Conservation (phyloP, 2,888 invertebrate species). For the Boloria selene region DNA sequence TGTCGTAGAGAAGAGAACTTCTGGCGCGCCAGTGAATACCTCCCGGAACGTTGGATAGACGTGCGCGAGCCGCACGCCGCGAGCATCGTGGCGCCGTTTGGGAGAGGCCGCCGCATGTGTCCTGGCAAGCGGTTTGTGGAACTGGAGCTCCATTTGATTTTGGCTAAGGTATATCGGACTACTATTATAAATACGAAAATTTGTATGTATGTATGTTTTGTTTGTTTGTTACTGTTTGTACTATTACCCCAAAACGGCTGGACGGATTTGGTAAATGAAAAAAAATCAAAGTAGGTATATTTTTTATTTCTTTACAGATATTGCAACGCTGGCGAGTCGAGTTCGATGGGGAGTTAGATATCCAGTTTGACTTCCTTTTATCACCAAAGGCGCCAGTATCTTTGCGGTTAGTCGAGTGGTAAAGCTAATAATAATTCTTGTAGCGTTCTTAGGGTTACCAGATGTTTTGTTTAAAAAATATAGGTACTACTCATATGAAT, state of each 20-base stretch:
- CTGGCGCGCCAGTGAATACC: slow-evolving; percentile 85
- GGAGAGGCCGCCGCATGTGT: slow-evolving; percentile 90
- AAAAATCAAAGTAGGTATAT: slow-evolving; percentile 27
- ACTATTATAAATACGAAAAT: no score
- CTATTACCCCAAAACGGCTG: no score
- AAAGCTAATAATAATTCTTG: slow-evolving; percentile 35
- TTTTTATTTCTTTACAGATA: slow-evolving; percentile 72
- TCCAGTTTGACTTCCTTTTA: slow-evolving; percentile 91
- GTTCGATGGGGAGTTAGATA: slow-evolving; percentile 85
- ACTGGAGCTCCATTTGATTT: slow-evolving; percentile 87
- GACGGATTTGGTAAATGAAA: not conserved
- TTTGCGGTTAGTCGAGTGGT: slow-evolving; percentile 85
- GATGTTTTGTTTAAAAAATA: not conserved
- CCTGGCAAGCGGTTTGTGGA: slow-evolving; percentile 93
- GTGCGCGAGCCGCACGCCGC: slow-evolving; percentile 80
- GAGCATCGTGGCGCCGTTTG: slow-evolving; percentile 87
- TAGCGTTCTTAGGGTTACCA: slow-evolving; percentile 7
- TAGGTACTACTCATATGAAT: no score
- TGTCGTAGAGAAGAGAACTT: slow-evolving; percentile 90
- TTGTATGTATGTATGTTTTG: no score
- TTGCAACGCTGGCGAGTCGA: slow-evolving; percentile 87
- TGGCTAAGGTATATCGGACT: slow-evolving; percentile 84
- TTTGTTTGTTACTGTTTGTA: no score
- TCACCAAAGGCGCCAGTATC: slow-evolving; percentile 89
- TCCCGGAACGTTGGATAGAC: slow-evolving; percentile 90